These are phyloP conservation scores for Entomobrya proxima DNA, from an alignment of 2,888 invertebrate species.

Conservation along the genomic window DNA sequence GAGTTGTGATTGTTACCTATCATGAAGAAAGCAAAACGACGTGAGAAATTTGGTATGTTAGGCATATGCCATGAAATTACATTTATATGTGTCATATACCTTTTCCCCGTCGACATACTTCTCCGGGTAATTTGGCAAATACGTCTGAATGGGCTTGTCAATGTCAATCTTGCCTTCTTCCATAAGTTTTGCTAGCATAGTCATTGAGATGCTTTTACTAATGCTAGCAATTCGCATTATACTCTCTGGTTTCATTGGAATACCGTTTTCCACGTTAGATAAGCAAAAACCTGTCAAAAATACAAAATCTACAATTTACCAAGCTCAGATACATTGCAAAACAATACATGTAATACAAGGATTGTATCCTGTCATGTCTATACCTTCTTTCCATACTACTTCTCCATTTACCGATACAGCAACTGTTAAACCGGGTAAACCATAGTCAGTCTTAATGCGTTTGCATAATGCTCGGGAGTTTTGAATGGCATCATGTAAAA, in stretches of 20 bases:
- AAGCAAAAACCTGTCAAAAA: constrained; percentile 79
- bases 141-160: constrained; percentile 79
- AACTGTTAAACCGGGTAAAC: constrained; percentile 78
- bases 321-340: too few species aligned
- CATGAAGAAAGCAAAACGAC: neutral
- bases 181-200: constrained; percentile 79
- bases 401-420: constrained; percentile 79
- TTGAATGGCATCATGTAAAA: constrained; percentile 70
- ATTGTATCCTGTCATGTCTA: neutral
- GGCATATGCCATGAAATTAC: too few species aligned
- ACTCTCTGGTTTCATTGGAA: constrained; percentile 78
- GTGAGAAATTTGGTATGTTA: too few species aligned
- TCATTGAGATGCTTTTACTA: constrained; percentile 80
- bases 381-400: constrained; percentile 79
- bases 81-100: too few species aligned
- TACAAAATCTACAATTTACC: too few species aligned
- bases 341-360: neutral
- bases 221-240: constrained; percentile 82
- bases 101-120: constrained; percentile 79
- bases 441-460: constrained; percentile 75
- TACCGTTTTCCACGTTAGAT: constrained; percentile 80
- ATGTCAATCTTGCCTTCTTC: constrained; percentile 80
- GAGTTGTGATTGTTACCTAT: constrained; percentile 79
- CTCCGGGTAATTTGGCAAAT: constrained; percentile 80
- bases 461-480: constrained; percentile 73